A percentile compares a stretch with the other conserved stretches of the same genome.
phyloP scores from a whole-genome alignment of 2,888 invertebrate species.

The Polymixis flavicincta region DNA sequence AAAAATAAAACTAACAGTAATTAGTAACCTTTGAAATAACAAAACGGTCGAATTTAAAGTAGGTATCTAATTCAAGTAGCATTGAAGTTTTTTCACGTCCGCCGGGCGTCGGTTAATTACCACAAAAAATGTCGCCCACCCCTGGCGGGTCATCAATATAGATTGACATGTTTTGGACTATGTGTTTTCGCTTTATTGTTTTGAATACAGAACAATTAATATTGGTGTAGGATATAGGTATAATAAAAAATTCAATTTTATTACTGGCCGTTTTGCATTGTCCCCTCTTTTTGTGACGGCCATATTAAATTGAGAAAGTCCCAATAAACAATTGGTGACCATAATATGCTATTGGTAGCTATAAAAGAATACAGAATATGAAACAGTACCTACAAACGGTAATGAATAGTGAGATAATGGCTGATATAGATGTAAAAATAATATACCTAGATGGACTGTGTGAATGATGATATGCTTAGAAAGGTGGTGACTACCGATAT shows the following conservation, averaged over 20 bases:
- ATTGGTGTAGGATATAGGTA: conserved; percentile 16
- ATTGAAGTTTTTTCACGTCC: conserved; percentile 63
- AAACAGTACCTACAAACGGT: not conserved
- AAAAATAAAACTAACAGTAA: conserved; percentile 52
- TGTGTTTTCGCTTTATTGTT: conserved; percentile 63
- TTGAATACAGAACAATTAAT: conserved; percentile 55
- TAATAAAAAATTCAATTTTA: not conserved
- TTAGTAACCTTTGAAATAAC: conserved; percentile 67
- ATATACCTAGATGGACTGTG: too few species aligned
- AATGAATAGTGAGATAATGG: not conserved
- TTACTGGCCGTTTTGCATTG: not conserved
- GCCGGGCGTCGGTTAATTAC: conserved; percentile 78
- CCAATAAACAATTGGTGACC: not conserved
- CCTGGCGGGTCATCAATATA: conserved; percentile 83
- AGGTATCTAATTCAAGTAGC: conserved; percentile 59
- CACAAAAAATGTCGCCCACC: conserved; percentile 87
- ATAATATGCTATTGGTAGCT: not conserved
- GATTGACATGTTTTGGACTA: conserved; percentile 81
- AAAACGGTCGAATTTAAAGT: conserved; percentile 60
- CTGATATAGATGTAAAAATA: too few species aligned
- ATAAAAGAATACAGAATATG: not conserved
- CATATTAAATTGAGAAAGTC: not conserved
- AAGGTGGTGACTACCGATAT: too few species aligned
- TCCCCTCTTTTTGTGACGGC: not conserved
- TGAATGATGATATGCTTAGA: too few species aligned